Percentiles rank a stretch among this genome's conserved stretches.
These are phyloP conservation scores for Erythrolamprus reginae DNA, from an alignment of 2,113 vertebrate species.

Conservation along the genomic window DNA sequence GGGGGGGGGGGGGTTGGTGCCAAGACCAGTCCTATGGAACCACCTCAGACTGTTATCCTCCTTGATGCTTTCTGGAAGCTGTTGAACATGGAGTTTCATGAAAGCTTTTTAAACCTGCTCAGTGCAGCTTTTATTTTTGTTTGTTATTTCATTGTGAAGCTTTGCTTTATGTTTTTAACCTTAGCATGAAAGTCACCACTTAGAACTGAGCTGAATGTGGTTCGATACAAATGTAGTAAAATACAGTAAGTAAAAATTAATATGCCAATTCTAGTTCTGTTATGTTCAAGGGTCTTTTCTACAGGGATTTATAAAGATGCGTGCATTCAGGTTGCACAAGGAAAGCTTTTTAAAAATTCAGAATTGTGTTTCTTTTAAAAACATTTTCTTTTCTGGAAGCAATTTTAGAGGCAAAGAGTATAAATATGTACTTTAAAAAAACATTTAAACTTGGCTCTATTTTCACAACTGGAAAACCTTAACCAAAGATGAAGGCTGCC, in stretches of 20 bases:
- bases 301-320: background rate
- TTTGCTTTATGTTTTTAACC: background rate
- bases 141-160: background rate
- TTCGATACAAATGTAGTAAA: background rate
- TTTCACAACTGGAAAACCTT: background rate
- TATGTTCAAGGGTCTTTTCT: background rate
- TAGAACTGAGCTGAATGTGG: background rate
- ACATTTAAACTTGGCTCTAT: background rate
- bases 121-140: background rate
- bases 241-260: background rate
- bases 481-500: background rate
- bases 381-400: background rate
- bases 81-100: background rate
- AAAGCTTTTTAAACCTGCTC: background rate
- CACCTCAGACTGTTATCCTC: background rate
- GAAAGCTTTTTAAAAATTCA: background rate
- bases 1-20: no score
- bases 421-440: background rate
- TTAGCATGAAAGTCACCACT: background rate
- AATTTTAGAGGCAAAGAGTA: background rate
- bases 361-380: background rate
- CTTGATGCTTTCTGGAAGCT: background rate
- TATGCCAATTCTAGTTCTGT: background rate
- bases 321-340: background rate
- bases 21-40: background rate